Base-by-base conservation (phyloP, 2,888 invertebrate genomes). In the Silvanus unidentatus region DNA sequence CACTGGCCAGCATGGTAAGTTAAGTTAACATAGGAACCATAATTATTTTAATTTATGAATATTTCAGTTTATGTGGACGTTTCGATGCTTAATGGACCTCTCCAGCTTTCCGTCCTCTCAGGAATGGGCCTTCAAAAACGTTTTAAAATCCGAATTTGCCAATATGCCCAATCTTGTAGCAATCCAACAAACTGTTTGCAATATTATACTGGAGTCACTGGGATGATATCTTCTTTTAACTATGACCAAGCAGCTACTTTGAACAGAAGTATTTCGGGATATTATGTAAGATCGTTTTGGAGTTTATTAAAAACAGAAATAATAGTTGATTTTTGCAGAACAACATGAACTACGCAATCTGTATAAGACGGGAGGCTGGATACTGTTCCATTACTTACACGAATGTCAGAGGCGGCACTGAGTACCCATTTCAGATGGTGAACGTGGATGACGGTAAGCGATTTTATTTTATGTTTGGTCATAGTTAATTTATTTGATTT, bases 331-430 rank as follows among this genome's bases (percentile, higher is more conserved):
- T 43, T 47, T 79, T 78, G 22, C 65, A 87, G 87, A 88, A 86
- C 60, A 85, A 87, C 65, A 67, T 87, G 2, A 87, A 88, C 64
- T 88, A 88, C 64, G 86, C 81, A 1, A 82, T 86, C 52, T 88
- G 87, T 62, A 78, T 87, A 50, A 68, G 77, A 55, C 77, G 83
- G 47, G 74, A 73, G 22, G 66, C 76, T 27, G 80, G 78, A 16
- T 78, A 78, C 41, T 88, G 87, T 65, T 79, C 80, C 37, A 72
- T 86, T 10, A 82, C 81, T 0, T 88, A 84, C 58, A 75, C 73
- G 1, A 80, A 77, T 55, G 68, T 68, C 8, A 74, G 71, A 2
- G 69, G 74, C 39, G 75, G 74, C 15, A 67, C 73, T n/a, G 75
- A 75, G 45, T 73, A 72, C 44, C 76, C 76, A 27, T 82, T 87